Base-by-base conservation (phyloP, 2,888 invertebrate genomes). In the Drosophila siamana region DNA sequence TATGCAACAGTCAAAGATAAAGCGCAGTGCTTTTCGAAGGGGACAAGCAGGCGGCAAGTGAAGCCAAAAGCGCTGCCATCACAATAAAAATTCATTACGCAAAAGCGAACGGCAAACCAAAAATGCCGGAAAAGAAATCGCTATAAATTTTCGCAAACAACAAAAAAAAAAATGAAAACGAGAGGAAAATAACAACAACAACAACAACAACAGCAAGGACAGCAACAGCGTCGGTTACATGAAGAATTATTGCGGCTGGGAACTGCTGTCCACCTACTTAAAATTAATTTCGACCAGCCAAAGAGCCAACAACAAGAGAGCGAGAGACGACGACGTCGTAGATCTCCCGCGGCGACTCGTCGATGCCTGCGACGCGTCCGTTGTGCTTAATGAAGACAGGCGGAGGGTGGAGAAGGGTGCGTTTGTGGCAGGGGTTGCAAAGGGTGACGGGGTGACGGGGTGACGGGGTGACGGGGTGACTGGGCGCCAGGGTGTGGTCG, bases 41-140 rank as follows among this genome's bases (percentile, higher is more conserved):
- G 40, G 11, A 15, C 36, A 30, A 46, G 38, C 48, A 50, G 41
- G 46, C 43, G 62, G 80, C 66, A 74, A 84, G 86, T 82, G 75
- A 86, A 77, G 76, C 74, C 83, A 82, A 84, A 87, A 82, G 84
- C 84, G 77, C 36, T 38, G 36, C 69, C 74, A 78, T 81, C 75
- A 81, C 87, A 89, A 86, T 86, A 89, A 86, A 89, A 86, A 86
- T 87, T 86, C 86, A 87, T 86, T 89, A 89, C 87, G 84, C 46
- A 80, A 72, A 72, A 74, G 72, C 73, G 82, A 74, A 76, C 52
- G 68, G 76, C 69, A 70, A 72, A 70, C 68, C 75, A 85, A 81
- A 88, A 88, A 75, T 73, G 87, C 81, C 81, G 78, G 78, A 85
- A 85, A 74, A 78, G 85, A 86, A 85, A 84, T 69, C 74, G 85